phyloP scores from a whole-genome alignment of 2,797 vertebrate genomes.

The Knipowitschia caucasica region DNA sequence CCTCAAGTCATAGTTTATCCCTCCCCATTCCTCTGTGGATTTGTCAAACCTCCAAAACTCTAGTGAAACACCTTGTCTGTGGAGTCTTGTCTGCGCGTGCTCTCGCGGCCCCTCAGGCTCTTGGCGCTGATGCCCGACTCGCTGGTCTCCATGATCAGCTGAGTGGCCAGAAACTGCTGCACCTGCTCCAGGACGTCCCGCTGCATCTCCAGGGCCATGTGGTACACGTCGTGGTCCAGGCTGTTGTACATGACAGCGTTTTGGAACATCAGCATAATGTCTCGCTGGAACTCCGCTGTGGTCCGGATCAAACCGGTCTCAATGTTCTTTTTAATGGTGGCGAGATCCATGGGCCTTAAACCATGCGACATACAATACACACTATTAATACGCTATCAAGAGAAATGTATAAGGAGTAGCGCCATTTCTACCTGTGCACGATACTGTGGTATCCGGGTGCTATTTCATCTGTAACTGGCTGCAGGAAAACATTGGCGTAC shows the following conservation, averaged over 20 bases:
- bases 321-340: slow-evolving; percentile 88
- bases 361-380: neutral
- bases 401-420: no score
- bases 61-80: slow-evolving; percentile 88
- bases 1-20: slow-evolving; percentile 23
- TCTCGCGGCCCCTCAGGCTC: slow-evolving; percentile 93
- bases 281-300: slow-evolving; percentile 88
- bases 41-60: slow-evolving; percentile 55
- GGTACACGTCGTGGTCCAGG: slow-evolving; percentile 86
- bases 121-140: slow-evolving; percentile 97
- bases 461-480: slow-evolving; percentile 97
- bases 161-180: slow-evolving; percentile 83
- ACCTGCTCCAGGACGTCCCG: slow-evolving; percentile 90
- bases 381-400: no score
- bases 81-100: slow-evolving; percentile 91
- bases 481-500: slow-evolving; percentile 96
- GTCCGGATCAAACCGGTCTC: slow-evolving; percentile 85
- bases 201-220: slow-evolving; percentile 92
- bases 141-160: slow-evolving; percentile 84
- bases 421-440: slow-evolving; percentile 89
- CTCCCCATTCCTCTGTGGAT: slow-evolving; percentile 44
- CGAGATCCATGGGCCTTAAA: slow-evolving; percentile 90
- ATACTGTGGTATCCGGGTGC: slow-evolving; percentile 97
- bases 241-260: slow-evolving; percentile 97
- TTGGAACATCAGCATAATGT: slow-evolving; percentile 98